Evolutionary conservation across 2,797 vertebrate genomes (phyloP), one percentile per base, ranked within the genome.

Genomic region (Neosilurus hyrtlii): DNA sequence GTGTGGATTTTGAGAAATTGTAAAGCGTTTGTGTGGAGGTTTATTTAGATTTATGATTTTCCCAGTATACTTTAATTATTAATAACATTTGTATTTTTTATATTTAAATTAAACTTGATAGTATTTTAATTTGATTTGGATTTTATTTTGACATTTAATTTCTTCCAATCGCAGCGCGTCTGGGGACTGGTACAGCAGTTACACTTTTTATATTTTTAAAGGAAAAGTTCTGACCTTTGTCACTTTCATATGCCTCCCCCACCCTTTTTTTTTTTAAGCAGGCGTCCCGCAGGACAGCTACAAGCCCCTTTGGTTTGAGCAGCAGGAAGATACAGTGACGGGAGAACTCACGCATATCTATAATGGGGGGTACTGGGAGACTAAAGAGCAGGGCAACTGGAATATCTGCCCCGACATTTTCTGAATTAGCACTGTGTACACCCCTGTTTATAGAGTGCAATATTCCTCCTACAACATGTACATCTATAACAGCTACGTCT

Each of bases 351-450:
- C 95, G 0, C 96, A 99, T 11, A 86, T 97, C 90, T 99, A 97
- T 92, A 95, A 91, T 74, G 97, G 97, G 0, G 96, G 96, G 1
- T 99, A 99, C 93, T 99, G 97, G 97, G 97, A 98, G 88, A 92
- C 95, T 63, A 99, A 99, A 87, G 97, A 98, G 5, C 94, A 93
- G 76, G 94, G 96, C 88, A 90, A 87, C 91, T 99, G 97, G 97
- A 93, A 89, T 83, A 51, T 87, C 80, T 98, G 97, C 88, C 95
- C 97, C 0, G 94, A 98, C 85, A 97, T 99, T 90, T 99, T 97
- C 94, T 98, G 89, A 95, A 18, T 83, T 88, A 72, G 22, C 0
- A 16, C 63, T 14, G 73, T 43, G 43, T 43, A 37, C 68, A 37
- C 56, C 30, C 22, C 75, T 9, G 30, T 43, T 12, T 61, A 2